A percentile compares a stretch with the other conserved stretches of the same genome.
These are phyloP conservation scores for Drosophila crucigera DNA, from an alignment of 2,888 invertebrate species.

Conservation along the genomic window DNA sequence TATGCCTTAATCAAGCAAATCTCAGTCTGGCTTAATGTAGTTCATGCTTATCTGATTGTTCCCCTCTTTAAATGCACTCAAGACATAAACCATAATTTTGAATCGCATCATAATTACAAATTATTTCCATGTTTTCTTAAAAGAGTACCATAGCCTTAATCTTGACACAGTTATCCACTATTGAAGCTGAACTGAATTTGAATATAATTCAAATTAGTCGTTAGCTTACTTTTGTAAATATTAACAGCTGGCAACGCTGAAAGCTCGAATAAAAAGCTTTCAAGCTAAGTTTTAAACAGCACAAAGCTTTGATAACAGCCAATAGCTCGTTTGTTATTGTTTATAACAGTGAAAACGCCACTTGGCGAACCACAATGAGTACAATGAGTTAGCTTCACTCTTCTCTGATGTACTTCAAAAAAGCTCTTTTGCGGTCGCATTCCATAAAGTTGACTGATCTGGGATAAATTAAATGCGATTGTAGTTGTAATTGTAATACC, in stretches of 20 bases:
- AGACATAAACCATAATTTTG: not conserved
- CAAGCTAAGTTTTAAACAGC: constrained; percentile 26
- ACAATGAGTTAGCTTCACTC: constrained; percentile 8
- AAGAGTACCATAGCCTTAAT: constrained; percentile 2
- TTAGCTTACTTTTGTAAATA: not conserved
- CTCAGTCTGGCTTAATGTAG: not conserved
- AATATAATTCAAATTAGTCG: constrained; percentile 15
- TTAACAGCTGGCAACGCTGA: constrained; percentile 40
- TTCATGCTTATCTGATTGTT: not conserved
- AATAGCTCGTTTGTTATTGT: constrained; percentile 43
- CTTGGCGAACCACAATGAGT: not conserved
- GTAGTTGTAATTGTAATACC: constrained; percentile 17
- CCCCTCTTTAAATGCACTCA: constrained; percentile 11
- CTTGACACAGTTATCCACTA: not conserved
- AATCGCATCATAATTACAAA: not conserved
- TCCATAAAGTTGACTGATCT: constrained; percentile 53
- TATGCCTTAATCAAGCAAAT: constrained; percentile 4
- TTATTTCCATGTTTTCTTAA: not conserved
- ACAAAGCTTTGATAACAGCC: constrained; percentile 7
- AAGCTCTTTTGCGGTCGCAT: constrained; percentile 3
- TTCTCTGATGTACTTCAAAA: not conserved
- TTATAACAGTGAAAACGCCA: constrained; percentile 18
- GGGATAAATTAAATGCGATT: constrained; percentile 33
- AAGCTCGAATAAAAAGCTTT: constrained; percentile 11
- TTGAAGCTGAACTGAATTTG: not conserved